Base-by-base conservation (phyloP, 2,888 invertebrate species). In the Geotrupes spiniger region DNA sequence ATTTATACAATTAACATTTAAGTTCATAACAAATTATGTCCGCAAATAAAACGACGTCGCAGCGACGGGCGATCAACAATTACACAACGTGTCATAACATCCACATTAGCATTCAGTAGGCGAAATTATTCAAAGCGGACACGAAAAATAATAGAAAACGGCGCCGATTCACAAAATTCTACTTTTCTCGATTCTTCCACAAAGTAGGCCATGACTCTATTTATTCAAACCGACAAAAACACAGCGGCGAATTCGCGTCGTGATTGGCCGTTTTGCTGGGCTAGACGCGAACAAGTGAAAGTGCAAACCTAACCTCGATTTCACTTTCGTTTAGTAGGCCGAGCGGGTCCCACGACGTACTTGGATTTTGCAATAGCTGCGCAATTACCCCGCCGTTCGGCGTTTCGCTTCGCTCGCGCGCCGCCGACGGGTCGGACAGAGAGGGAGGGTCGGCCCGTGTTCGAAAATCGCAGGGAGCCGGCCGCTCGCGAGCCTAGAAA, bases 241-340 rank as follows among this genome's bases (percentile, higher is more conserved):
- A 63, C 63, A 61, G 59, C 57, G 15, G 58, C 59, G 59, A 63
- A 61, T 63, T 65, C 64, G 63, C 63, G 62, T 61, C 65, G 62
- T 63, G 64, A 70, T 70, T 69, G 70, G 70, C 60, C 60, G 68
- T 57, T 64, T 63, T 58, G 66, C 63, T 63, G 68, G 70, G 69
- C 70, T 72, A 72, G 71, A 72, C 71, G 66, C 65, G 65, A 69
- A 71, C 68, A 71, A 72, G 70, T 73, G 72, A 73, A 73, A 73
- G 72, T 73, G 72, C 69, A 73, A 72, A 72, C 68, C 66, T 73
- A 72, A 72, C 73, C 74, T 72, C 73, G 73, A 73, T 74, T 74
- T 74, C 74, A 74, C 73, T 74, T 74, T 74, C 73, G 69, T 74
- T 72, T 74, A 71, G 73, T 74, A 73, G 72, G 72, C 73, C 74